phyloP scores from a whole-genome alignment of 1,140 invertebrate species.

The Acromyrmex echinatior region DNA sequence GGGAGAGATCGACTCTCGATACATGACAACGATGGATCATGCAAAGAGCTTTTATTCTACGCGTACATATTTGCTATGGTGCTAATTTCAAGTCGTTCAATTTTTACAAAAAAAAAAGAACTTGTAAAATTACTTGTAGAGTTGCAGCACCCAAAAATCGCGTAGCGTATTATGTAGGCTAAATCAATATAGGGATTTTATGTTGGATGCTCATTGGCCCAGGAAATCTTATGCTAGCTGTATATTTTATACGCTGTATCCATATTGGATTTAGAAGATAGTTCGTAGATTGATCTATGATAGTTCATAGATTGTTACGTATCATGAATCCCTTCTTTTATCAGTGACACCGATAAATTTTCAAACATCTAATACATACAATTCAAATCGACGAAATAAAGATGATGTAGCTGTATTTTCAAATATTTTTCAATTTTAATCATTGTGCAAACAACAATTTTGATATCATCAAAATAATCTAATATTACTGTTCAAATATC shows the following conservation, averaged over 20 bases:
- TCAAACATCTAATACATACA: neutral
- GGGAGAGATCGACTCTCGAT: constrained; percentile 55
- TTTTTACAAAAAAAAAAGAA: neutral
- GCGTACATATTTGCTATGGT: constrained; percentile 9
- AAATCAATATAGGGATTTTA: too few species aligned
- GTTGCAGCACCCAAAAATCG: too few species aligned
- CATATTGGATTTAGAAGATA: neutral
- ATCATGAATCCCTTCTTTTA: neutral
- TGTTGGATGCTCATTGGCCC: too few species aligned
- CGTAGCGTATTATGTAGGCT: too few species aligned
- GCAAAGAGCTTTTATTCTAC: constrained; percentile 18
- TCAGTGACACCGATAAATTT: neutral
- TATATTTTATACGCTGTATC: too few species aligned
- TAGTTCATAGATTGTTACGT: neutral
- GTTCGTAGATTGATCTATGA: too few species aligned
- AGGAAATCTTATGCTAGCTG: too few species aligned
- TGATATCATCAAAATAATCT: neutral
- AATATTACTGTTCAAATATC: neutral
- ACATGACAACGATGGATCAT: constrained; percentile 12
- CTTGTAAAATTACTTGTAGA: neutral
- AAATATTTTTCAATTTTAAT: neutral
- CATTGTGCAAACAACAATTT: neutral
- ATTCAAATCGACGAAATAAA: neutral
- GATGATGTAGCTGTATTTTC: neutral
- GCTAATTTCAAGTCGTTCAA: neutral